Evolutionary conservation across 2,888 invertebrate species (phyloP).

Genomic region (Diachrysia chrysitis): DNA sequence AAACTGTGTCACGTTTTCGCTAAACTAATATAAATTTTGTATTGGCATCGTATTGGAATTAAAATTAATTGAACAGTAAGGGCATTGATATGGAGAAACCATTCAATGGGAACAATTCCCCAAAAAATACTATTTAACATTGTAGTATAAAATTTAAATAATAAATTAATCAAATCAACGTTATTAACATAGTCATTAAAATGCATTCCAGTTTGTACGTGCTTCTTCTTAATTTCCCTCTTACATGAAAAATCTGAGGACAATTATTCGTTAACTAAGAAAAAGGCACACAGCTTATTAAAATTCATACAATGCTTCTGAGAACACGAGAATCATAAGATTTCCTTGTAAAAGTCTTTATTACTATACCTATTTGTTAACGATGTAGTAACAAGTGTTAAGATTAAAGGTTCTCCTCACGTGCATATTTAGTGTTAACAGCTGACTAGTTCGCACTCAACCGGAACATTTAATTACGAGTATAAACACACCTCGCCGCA

Average conservation of each 20-base stretch:
- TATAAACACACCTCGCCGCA: slow-evolving; percentile 6
- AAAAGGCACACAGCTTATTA: slow-evolving; percentile 15
- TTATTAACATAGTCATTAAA: slow-evolving; percentile 11
- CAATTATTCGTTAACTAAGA: slow-evolving; percentile 18
- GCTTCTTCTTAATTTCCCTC: slow-evolving; percentile 20
- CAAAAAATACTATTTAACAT: background rate
- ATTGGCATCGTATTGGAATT: too few species aligned
- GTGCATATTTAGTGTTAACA: slow-evolving; percentile 12
- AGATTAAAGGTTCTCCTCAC: background rate
- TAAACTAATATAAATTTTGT: too few species aligned
- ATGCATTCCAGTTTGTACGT: slow-evolving; percentile 13
- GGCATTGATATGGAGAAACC: background rate
- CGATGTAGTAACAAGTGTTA: background rate
- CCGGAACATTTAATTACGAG: slow-evolving; percentile 3
- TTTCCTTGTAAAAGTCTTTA: background rate
- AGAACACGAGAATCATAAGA: background rate
- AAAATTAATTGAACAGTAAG: too few species aligned
- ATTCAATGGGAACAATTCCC: background rate
- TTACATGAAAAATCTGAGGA: slow-evolving; percentile 10
- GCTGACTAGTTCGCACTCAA: background rate
- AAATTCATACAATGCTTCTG: slow-evolving; percentile 29
- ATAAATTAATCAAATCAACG: background rate
- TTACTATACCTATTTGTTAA: background rate
- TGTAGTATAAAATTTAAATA: background rate
- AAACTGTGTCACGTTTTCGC: too few species aligned